phyloP scores from a whole-genome alignment of 1,140 invertebrate species.

The Armadillidium nasatum region DNA sequence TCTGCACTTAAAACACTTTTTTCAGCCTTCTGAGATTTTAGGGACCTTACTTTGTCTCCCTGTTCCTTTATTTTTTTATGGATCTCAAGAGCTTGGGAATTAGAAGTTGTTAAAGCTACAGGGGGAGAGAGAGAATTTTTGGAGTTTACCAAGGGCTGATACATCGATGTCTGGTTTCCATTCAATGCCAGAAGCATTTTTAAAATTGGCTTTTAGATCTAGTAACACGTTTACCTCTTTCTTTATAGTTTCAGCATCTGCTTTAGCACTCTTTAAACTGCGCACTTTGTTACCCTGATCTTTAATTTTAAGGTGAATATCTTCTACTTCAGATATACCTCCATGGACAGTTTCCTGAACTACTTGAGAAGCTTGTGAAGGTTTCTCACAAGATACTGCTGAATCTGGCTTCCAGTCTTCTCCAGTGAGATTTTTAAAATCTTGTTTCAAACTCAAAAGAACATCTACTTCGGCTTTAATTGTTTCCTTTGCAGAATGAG shows the following conservation, averaged over 20 bases:
- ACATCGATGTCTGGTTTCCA: constrained; percentile 55
- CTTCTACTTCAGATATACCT: neutral
- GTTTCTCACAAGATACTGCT: constrained; percentile 17
- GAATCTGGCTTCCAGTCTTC: constrained; percentile 56
- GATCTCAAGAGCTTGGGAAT: constrained; percentile 18
- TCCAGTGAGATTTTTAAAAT: constrained; percentile 71
- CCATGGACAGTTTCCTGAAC: no score
- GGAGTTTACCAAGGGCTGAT: neutral
- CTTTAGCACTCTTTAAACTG: constrained; percentile 49
- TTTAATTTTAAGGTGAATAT: constrained; percentile 51
- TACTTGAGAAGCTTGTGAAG: no score
- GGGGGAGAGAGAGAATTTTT: no score
- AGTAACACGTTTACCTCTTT: constrained; percentile 52
- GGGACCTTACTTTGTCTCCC: constrained; percentile 49
- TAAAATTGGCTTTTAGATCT: constrained; percentile 53
- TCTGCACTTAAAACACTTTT: constrained; percentile 50
- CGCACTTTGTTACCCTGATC: constrained; percentile 54
- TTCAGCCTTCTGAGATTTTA: constrained; percentile 48
- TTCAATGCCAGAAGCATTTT: constrained; percentile 55
- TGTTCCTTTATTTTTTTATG: constrained; percentile 52
- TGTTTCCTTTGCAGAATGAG: constrained; percentile 59
- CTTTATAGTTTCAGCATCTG: constrained; percentile 50
- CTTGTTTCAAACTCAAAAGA: constrained; percentile 67
- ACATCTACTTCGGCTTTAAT: constrained; percentile 68
- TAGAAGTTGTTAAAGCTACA: no score